Percentiles rank a stretch among this genome's conserved stretches.
Conservation (phyloP, 2,113 vertebrate genomes). For the Peucedramus taeniatus region DNA sequence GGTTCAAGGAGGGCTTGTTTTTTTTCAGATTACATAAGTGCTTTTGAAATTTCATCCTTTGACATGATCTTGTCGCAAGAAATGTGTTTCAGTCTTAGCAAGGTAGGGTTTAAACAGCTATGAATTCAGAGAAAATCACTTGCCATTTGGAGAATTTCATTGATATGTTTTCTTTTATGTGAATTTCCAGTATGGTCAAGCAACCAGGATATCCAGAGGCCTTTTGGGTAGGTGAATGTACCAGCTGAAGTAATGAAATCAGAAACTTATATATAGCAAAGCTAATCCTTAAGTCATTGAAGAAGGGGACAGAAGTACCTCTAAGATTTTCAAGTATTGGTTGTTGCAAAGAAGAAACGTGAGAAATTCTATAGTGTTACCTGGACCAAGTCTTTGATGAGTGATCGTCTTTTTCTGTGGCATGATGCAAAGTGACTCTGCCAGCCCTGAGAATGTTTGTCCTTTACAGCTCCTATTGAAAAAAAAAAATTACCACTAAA, state of each 20-base stretch:
- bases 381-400: background rate
- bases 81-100: conserved; percentile 2
- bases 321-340: background rate
- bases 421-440: background rate
- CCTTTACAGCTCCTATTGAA: background rate
- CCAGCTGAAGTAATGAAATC: background rate
- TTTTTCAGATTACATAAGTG: conserved; percentile 24
- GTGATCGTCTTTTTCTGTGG: background rate
- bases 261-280: background rate
- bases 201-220: background rate
- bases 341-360: background rate
- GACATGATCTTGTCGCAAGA: conserved; percentile 9
- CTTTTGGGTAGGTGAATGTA: background rate
- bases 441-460: background rate
- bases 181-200: background rate
- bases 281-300: background rate
- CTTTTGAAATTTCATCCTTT: conserved; percentile 52
- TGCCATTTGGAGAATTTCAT: background rate
- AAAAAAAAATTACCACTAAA: background rate
- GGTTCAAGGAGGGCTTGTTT: conserved; percentile 26
- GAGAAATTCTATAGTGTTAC: background rate
- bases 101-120: background rate
- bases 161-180: background rate
- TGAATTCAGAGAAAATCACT: conserved; percentile 3
- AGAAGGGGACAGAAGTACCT: background rate